Conservation (phyloP, 1,140 invertebrate genomes). For the Odontomachus brunneus region DNA sequence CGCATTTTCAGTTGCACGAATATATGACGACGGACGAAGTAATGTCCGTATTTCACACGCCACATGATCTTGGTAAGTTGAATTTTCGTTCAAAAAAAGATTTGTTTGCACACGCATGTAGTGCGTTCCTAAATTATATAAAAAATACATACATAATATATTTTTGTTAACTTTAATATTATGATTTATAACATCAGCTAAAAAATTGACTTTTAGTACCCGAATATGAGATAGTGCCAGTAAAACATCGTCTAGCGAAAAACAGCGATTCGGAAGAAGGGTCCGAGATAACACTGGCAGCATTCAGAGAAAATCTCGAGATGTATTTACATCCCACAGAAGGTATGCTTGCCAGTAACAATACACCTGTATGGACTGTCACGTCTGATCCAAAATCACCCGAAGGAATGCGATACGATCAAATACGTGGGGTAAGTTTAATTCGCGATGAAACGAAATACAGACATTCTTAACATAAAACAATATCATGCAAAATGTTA, state of each 20-base stretch:
- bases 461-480: too few species aligned
- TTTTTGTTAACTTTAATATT: not conserved
- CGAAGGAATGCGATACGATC: constrained; percentile 71
- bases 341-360: constrained; percentile 71
- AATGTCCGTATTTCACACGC: constrained; percentile 51
- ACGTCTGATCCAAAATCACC: constrained; percentile 49
- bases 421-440: constrained; percentile 66
- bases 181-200: not conserved
- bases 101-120: not conserved
- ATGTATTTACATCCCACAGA: constrained; percentile 75
- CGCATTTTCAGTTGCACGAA: constrained; percentile 52
- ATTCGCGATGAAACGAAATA: constrained; percentile 20
- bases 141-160: too few species aligned
- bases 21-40: constrained; percentile 63
- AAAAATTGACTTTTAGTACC: constrained; percentile 72
- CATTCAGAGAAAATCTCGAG: constrained; percentile 68
- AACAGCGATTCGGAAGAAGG: constrained; percentile 12
- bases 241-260: constrained; percentile 59
- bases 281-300: constrained; percentile 65
- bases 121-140: too few species aligned
- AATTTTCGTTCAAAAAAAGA: not conserved
- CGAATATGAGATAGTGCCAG: constrained; percentile 74
- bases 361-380: constrained; percentile 76
- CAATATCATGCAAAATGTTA: too few species aligned
- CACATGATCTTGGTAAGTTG: constrained; percentile 47